phyloP scores from a whole-genome alignment of 2,113 vertebrate genomes.

The Phainopepla nitens region DNA sequence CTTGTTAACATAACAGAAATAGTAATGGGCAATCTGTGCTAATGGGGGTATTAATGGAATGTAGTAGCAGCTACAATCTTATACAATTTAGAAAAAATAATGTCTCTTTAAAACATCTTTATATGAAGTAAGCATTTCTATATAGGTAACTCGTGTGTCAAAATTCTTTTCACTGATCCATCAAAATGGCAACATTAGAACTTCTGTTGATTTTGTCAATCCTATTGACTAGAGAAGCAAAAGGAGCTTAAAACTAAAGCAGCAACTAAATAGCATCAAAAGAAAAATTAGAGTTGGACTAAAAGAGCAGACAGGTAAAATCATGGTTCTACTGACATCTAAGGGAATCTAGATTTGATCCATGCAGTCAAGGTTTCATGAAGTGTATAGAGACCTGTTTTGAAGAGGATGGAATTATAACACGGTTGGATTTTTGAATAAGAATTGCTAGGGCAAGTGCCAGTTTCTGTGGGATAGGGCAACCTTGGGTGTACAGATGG shows the following conservation, averaged over 20 bases:
- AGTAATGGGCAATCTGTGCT: background rate
- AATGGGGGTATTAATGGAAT: background rate
- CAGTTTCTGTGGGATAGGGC: background rate
- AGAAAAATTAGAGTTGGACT: background rate
- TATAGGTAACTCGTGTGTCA: background rate
- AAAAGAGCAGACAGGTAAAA: background rate
- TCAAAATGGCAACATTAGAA: background rate
- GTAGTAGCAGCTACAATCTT: background rate
- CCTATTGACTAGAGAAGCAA: background rate
- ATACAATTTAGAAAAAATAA: background rate
- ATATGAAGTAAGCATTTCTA: background rate
- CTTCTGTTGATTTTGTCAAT: background rate
- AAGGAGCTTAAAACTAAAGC: background rate
- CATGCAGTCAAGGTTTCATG: background rate
- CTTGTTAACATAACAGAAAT: background rate
- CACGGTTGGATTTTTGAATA: background rate
- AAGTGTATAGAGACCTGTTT: background rate
- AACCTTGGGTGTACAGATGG: background rate
- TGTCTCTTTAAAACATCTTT: background rate
- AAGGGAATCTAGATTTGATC: background rate
- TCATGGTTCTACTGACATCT: background rate
- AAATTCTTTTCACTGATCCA: background rate
- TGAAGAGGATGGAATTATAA: background rate
- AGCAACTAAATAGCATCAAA: background rate
- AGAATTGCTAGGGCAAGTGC: background rate